Evolutionary conservation across 2,113 vertebrate species (phyloP).

Genomic region (Poeciliopsis retropinna): DNA sequence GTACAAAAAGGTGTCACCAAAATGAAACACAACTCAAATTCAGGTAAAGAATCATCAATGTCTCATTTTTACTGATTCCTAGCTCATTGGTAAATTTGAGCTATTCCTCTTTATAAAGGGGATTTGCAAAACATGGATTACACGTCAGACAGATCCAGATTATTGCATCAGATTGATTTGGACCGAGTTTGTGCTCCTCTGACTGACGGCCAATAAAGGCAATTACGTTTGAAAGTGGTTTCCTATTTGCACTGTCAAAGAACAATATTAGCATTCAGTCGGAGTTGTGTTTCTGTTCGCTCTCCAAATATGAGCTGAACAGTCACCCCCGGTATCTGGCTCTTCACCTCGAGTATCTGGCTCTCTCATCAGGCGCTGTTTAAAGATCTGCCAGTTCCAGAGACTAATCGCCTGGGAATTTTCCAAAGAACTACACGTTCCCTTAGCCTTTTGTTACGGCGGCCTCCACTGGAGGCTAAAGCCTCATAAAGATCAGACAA

Average conservation of each 20-base stretch:
- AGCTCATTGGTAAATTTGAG: not conserved
- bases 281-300: slow-evolving; percentile 13
- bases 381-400: slow-evolving; percentile 14
- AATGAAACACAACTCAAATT: not conserved
- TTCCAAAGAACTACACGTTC: slow-evolving; percentile 3
- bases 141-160: not conserved
- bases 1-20: too few species aligned
- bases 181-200: not conserved
- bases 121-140: not conserved
- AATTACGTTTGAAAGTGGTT: slow-evolving; percentile 1
- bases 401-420: slow-evolving; percentile 6
- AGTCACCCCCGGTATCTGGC: slow-evolving; percentile 6
- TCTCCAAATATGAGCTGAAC: not conserved
- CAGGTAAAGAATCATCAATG: not conserved
- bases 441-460: not conserved
- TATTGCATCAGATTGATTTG: not conserved
- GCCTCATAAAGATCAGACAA: not conserved
- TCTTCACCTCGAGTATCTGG: not conserved
- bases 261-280: slow-evolving; percentile 19
- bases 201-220: slow-evolving; percentile 1
- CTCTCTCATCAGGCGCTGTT: slow-evolving; percentile 11
- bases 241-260: slow-evolving; percentile 3
- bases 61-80: not conserved
- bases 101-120: not conserved
- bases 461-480: not conserved